A percentile compares a stretch with the other conserved stretches of the same genome.
Evolutionary conservation across 1,140 invertebrate genomes (phyloP).

Genomic region (Scaptomyza hsui): DNA sequence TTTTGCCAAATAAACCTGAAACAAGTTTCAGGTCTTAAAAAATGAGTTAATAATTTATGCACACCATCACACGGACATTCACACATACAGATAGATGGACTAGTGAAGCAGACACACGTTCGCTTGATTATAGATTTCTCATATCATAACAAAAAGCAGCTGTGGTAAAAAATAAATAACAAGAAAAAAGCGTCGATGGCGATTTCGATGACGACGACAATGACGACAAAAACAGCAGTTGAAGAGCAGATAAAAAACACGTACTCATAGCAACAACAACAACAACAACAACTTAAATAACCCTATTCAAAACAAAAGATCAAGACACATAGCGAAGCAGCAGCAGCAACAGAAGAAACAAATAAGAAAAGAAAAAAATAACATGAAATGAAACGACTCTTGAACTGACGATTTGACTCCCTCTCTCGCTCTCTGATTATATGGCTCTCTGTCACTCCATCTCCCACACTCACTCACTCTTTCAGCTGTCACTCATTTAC

Average conservation of each 20-base stretch:
- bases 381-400: slow-evolving; percentile 38
- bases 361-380: slow-evolving; percentile 30
- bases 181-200: slow-evolving; percentile 24
- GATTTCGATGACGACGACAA: slow-evolving; percentile 39
- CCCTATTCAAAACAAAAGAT: slow-evolving; percentile 78
- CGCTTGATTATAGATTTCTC: slow-evolving; percentile 64
- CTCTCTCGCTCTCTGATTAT: slow-evolving; percentile 12
- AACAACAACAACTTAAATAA: slow-evolving; percentile 30
- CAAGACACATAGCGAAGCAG: slow-evolving; percentile 60
- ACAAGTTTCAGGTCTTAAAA: slow-evolving; percentile 34
- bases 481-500: slow-evolving; percentile 25
- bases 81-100: slow-evolving; percentile 2
- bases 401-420: slow-evolving; percentile 43
- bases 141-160: slow-evolving; percentile 80
- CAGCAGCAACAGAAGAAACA: slow-evolving; percentile 43
- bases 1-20: slow-evolving; percentile 11
- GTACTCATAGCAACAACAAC: slow-evolving; percentile 37
- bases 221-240: slow-evolving; percentile 20
- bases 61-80: background rate
- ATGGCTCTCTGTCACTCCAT: background rate
- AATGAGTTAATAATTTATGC: slow-evolving; percentile 47
- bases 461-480: slow-evolving; percentile 35
- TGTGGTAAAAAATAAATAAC: slow-evolving; percentile 42
- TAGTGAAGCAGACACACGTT: slow-evolving; percentile 13
- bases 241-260: slow-evolving; percentile 62